phyloP scores from a whole-genome alignment of 2,113 vertebrate species.

The Thunnus thynnus region DNA sequence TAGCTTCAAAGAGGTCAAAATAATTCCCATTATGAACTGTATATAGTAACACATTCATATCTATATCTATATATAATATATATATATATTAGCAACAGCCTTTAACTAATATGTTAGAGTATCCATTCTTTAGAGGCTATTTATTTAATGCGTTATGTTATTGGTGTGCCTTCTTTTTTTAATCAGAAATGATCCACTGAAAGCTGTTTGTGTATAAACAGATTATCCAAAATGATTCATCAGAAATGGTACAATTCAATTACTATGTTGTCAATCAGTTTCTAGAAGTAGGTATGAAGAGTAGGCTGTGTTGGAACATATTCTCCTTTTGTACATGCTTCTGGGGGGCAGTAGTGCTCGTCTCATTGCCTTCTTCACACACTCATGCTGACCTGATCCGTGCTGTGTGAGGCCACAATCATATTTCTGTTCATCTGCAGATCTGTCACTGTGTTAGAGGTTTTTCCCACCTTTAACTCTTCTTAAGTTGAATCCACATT shows the following conservation, averaged over 20 bases:
- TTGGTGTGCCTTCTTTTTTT: slow-evolving; percentile 8
- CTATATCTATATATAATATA: slow-evolving; percentile 25
- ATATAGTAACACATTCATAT: slow-evolving; percentile 50
- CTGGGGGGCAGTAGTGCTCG: background rate
- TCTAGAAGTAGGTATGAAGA: background rate
- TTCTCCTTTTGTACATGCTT: background rate
- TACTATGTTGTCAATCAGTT: background rate
- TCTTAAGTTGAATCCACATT: background rate
- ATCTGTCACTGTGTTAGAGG: background rate
- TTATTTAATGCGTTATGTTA: slow-evolving; percentile 57
- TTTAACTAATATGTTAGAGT: slow-evolving; percentile 20
- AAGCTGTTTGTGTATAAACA: slow-evolving; percentile 1
- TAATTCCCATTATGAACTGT: slow-evolving; percentile 37
- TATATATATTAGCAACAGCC: slow-evolving; percentile 52
- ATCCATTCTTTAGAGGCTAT: slow-evolving; percentile 48
- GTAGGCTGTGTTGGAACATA: slow-evolving; percentile 10
- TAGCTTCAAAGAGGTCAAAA: slow-evolving; percentile 40
- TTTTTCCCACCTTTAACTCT: background rate
- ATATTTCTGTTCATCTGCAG: slow-evolving; percentile 1
- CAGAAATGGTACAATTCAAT: background rate
- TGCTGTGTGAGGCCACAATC: slow-evolving; percentile 2
- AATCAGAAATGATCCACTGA: slow-evolving; percentile 13
- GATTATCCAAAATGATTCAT: background rate
- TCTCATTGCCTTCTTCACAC: background rate
- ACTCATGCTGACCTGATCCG: background rate